phyloP scores from a whole-genome alignment of 2,113 vertebrate species.

The Danio rerio region GRCz12tu NC_133184.1:41682001-41682500 shows the following conservation, averaged over 20 bases:
- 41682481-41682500: conserved; percentile 22
- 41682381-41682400: conserved; percentile 29
- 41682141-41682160: conserved; percentile 60
- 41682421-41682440: not conserved
- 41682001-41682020: conserved; percentile 7
- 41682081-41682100: not conserved
- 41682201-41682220: not conserved
- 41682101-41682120: conserved; percentile 25
- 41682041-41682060: not conserved
- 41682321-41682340: conserved; percentile 49
- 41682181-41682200: not conserved
- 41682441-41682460: not conserved
- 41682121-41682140: conserved; percentile 42
- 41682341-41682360: conserved; percentile 57
- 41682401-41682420: conserved; percentile 3
- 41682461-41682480: conserved; percentile 41
- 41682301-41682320: not conserved
- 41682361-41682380: conserved; percentile 32
- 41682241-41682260: conserved; percentile 27
- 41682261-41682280: conserved; percentile 21
- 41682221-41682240: conserved; percentile 34
- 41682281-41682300: conserved; percentile 26
- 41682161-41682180: conserved; percentile 33
- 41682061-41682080: not conserved
- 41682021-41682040: not conserved